Evolutionary conservation across 2,113 vertebrate species (phyloP), one percentile per base, ranked within the genome.

Genomic region (Triplophysa siluroides): DNA sequence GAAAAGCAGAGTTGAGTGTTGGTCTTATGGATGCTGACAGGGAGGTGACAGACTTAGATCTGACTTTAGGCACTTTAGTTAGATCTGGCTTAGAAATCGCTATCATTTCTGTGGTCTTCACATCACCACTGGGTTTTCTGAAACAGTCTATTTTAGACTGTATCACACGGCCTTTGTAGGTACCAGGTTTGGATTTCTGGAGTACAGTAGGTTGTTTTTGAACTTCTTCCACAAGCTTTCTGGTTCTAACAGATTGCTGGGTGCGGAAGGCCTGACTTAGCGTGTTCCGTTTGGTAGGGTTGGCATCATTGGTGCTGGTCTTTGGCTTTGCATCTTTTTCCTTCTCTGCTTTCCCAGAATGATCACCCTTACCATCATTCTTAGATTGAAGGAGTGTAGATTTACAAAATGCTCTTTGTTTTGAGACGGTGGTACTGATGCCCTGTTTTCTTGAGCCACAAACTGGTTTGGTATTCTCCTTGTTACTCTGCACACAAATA

Each of bases 141-240:
- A 97, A 96, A 9, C 96, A 95, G 74, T 95, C 95, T 24, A 98
- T 88, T 88, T 97, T 99, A 19, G 97, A 97, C 67, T 93, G 92
- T 24, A 99, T 86, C 68, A 98, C 88, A 75, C 87, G 95, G 56
- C 97, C 96, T 87, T 93, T 94, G 52, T 97, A 99, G 24, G 90
- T 90, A 47, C 97, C 97, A 13, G 90, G 94, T 2, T 90, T 85
- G 52, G 88, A 83, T 84, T 92, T 98, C 12, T 84, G 56, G 3
- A 54, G 74, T 19, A 70, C 67, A 5, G 85, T 29, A 18, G 81
- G 81, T 16, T 67, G 85, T 81, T 92, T 94, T 79, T 89, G 78
- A 38, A 92, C 93, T 66, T 92, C 92, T 82, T 79, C 68, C 54
- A 83, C 80, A 0, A 89, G 23, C 69, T 90, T 89, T 45, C 83